A percentile compares a stretch with the other conserved stretches of the same genome.
phyloP scores from a whole-genome alignment of 2,888 invertebrate species.

The Myopa tessellatipennis region DNA sequence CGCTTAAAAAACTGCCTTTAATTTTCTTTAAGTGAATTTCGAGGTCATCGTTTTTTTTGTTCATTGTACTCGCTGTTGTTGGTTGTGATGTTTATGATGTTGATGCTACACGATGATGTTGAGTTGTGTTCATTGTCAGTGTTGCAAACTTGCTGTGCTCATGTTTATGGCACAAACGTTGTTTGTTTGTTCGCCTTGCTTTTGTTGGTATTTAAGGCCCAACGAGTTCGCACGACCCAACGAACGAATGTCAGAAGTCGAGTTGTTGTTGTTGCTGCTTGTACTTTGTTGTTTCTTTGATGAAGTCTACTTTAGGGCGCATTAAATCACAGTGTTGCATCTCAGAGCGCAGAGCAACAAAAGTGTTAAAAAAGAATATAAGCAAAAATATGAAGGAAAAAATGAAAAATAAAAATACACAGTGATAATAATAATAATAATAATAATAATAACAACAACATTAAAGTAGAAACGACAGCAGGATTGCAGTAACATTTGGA shows the following conservation, averaged over 20 bases:
- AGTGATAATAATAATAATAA: background rate
- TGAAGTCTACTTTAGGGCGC: conserved; percentile 38
- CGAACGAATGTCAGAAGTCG: background rate
- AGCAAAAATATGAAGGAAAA: background rate
- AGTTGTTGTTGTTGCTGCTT: background rate
- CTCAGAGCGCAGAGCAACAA: conserved; percentile 4
- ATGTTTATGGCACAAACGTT: conserved; percentile 31
- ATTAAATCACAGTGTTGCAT: conserved; percentile 29
- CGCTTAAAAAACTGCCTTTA: conserved; percentile 18
- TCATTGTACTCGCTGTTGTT: conserved; percentile 1
- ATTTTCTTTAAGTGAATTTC: conserved; percentile 29
- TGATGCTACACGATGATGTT: background rate
- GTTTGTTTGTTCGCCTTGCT: background rate
- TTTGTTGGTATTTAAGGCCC: conserved; percentile 5
- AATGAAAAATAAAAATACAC: background rate
- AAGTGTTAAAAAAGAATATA: conserved; percentile 25
- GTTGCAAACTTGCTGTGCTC: conserved; percentile 11
- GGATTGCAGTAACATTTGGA: conserved; percentile 16
- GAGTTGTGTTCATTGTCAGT: conserved; percentile 13
- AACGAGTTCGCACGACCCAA: background rate
- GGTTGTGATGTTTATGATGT: background rate
- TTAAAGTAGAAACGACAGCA: background rate
- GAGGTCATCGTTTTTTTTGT: conserved; percentile 22
- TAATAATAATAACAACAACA: background rate
- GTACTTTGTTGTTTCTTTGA: background rate